Base-by-base conservation (phyloP, 1,140 invertebrate species). In the Proales similis region DNA sequence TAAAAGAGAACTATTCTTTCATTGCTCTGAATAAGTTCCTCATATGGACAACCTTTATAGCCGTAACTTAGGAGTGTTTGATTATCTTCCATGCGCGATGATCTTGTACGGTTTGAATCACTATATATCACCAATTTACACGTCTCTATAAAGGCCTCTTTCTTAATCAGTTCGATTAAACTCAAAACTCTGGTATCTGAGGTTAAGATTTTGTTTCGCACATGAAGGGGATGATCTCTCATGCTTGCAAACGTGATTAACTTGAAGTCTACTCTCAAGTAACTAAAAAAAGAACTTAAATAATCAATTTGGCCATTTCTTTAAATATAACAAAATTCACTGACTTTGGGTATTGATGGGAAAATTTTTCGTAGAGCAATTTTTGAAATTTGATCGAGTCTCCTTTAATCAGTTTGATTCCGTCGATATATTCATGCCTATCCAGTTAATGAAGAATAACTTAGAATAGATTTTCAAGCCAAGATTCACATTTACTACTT, bases 201-300 rank as follows among this genome's bases (percentile, higher is more conserved):
- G 19, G 39, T 57, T 0, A 57, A 22, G 12, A 57, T 57, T 39
- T 57, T 39, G 7, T 57, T 39, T 57, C 45, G 39, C 17, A 57
- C 30, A 19, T 57, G 51, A 39, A 36, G 24, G 17, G 24, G 32
- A 39, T 29, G 45, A 6, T 57, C 51, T 57, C 45, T 57, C 17
- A 42, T 39, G 5, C 17, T 39, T 3, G n/a, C 51, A 39, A 57
- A 57, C 11, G 51, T 57, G 3, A 57, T 17, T 9, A 29, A 29
- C 19, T 24, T 57, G 17, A 57, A 22, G 20, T 57, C 51, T 9
- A 57, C 19, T 24, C 45, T 57, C 6, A 57, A 29, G 20, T 57
- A 57, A 9, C 12, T 38, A 20, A 26, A 29, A 22, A 22, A 17
- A 3, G 36, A 39, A 2, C 24, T n/a, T n/a, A 57, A 7, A 36